Base-by-base conservation (phyloP, 1,140 invertebrate species). In the Drosophila kikkawai region DNA sequence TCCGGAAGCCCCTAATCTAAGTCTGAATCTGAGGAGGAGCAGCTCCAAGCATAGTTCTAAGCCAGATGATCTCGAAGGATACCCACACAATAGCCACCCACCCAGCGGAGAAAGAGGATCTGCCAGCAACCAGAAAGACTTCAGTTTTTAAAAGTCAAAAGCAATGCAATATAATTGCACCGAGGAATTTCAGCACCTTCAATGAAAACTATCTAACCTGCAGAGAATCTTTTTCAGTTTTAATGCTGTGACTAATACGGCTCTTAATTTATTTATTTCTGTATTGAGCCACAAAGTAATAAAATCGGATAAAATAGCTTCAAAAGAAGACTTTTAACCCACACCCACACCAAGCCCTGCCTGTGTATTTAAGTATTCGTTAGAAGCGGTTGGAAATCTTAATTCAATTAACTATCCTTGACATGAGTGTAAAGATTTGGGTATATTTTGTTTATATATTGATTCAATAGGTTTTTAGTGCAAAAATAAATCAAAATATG, bases 181-280 rank as follows among this genome's bases (percentile, higher is more conserved):
- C 26, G 11, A 12, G 11, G 12, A 32, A 11, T n/a, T 3, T 11
- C 15, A 7, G 32, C 51, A 22, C 13, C 17, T 36, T 53, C 4
- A 4, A 7, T 15, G 19, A 37, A 15, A 9, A n/a, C 12, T 6
- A 17, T 0, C 32, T 13, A 36, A 8, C 6, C 50, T 32, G 17
- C 15, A 15, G 13, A 22, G 7, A 39, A 39, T 55, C 8, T 13
- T 2, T 7, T 39, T 55, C 36, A 55, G 51, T 37, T 9, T 5
- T 6, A 37, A 37, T 37, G 5, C 19, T 15, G 17, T 19, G 17
- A 17, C 17, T 22, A 1, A 19, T 2, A 9, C 12, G 7, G 32
- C 12, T 55, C 12, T 37, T 37, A 9, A 55, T 22, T 55, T 39
- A 56, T 56, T 56, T 56, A 55, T 56, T 55, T 56, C 34, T 11